Evolutionary conservation across 2,888 invertebrate species (phyloP), one percentile per base, ranked within the genome.

Genomic region (Drosophila birchii): DNA sequence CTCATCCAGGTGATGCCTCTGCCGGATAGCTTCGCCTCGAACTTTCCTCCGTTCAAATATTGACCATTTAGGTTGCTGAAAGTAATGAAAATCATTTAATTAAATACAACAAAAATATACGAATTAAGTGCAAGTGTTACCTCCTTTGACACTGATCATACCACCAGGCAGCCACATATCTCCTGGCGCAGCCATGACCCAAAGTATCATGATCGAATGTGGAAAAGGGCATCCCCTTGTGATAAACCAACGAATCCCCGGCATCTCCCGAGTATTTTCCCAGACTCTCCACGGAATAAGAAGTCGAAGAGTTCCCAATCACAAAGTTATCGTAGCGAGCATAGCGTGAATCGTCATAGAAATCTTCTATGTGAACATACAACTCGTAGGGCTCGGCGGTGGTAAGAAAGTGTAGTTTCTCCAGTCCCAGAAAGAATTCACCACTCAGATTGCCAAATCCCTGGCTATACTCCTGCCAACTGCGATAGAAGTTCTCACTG

Each of bases 161-260:
- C 96, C 96, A 96, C 96, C 96, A 96, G 8, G 94, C 96, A 0
- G 95, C 96, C 3, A 94, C 94, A 80, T 95, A 95, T 54, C 94
- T 93, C 32, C 93, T 89, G 0, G 96, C 95, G 89, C 96, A 96
- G 43, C 94, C 93, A 92, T 95, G 93, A 92, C 32, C 23, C 34
- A 81, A 95, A 95, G 95, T 94, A 88, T 96, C 96, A 43, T 93
- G 90, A 86, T 96, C 96, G 53, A 92, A 93, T 0, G 96, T 95
- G 0, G 95, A 95, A 83, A 95, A 96, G 83, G 95, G 95, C 87
- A 94, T 94, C 0, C 95, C 95, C 5, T 94, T 94, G 78, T 96
- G 96, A 84, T 95, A 95, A 0, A 93, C 92, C 55, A 96, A 88
- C 0, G 95, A 95, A 90, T 96, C 95, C 0, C 96, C 95, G 78